These are phyloP conservation scores for Cecidostiba fungosa DNA, from an alignment of 2,888 invertebrate species.

Conservation along the genomic window DNA sequence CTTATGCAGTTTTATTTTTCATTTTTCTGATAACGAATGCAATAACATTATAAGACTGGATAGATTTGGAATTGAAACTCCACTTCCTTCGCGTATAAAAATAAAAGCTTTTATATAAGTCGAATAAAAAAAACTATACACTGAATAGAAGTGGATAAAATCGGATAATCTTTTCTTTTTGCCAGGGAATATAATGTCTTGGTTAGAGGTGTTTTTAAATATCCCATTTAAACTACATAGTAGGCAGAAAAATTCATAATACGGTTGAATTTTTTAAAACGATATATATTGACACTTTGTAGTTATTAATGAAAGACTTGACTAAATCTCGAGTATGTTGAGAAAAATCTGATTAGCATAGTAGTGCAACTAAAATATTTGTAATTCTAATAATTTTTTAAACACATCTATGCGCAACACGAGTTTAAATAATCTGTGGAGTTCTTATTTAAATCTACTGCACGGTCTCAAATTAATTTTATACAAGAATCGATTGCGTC, in stretches of 20 bases:
- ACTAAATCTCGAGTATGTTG: constrained; percentile 11
- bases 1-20: neutral
- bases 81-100: constrained; percentile 3
- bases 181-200: constrained; percentile 35
- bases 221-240: neutral
- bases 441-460: constrained; percentile 25
- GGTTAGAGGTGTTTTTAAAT: constrained; percentile 17
- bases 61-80: constrained; percentile 43
- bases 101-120: neutral
- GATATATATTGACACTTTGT: neutral
- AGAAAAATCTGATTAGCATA: constrained; percentile 17
- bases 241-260: neutral
- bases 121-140: neutral
- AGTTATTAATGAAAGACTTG: constrained; percentile 39
- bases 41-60: constrained; percentile 55
- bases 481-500: constrained; percentile 28
- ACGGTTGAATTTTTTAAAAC: constrained; percentile 18
- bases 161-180: constrained; percentile 37
- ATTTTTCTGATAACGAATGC: neutral
- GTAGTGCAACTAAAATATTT: neutral
- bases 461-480: constrained; percentile 20
- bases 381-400: constrained; percentile 27
- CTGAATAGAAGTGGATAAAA: constrained; percentile 14
- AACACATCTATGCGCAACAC: constrained; percentile 33
- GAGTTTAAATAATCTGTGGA: neutral